Conservation (phyloP, 2,797 vertebrate species). For the Ambastaia sidthimunki region DNA sequence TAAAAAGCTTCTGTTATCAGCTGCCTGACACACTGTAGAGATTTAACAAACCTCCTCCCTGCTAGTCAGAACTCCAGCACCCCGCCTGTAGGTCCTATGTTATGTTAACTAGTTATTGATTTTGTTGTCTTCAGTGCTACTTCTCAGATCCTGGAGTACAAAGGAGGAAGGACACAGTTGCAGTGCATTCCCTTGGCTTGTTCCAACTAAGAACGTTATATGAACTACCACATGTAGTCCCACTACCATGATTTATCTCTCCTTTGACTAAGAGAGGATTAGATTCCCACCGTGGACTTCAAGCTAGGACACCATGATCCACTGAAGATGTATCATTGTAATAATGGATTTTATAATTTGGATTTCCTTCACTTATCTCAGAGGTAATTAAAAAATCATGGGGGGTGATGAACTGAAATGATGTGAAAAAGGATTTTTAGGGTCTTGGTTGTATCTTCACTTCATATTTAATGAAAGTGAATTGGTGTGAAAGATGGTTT, state of each 20-base stretch:
- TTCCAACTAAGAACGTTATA: slow-evolving; percentile 55
- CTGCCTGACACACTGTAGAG: slow-evolving; percentile 31
- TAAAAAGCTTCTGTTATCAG: slow-evolving; percentile 7
- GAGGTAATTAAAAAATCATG: slow-evolving; percentile 4
- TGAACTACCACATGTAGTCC: slow-evolving; percentile 9
- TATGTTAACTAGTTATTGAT: slow-evolving; percentile 67
- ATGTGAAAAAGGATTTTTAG: background rate
- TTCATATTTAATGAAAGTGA: background rate
- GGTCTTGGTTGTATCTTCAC: background rate
- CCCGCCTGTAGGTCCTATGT: slow-evolving; percentile 48
- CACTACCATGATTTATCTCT: slow-evolving; percentile 18
- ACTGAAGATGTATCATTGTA: slow-evolving; percentile 29
- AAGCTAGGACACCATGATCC: slow-evolving; percentile 28
- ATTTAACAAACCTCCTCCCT: slow-evolving; percentile 49
- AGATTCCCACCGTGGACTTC: slow-evolving; percentile 21
- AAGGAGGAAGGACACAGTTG: slow-evolving; percentile 46
- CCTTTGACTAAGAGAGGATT: slow-evolving; percentile 35
- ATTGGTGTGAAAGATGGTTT: background rate
- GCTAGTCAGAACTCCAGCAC: slow-evolving; percentile 38
- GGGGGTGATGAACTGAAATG: background rate
- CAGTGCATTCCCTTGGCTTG: slow-evolving; percentile 43
- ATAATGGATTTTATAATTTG: slow-evolving; percentile 28
- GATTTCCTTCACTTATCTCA: background rate
- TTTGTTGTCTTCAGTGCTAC: slow-evolving; percentile 17
- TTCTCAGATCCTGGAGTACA: slow-evolving; percentile 59